phyloP scores from a whole-genome alignment of 2,113 vertebrate species.

The Elachura formosa region DNA sequence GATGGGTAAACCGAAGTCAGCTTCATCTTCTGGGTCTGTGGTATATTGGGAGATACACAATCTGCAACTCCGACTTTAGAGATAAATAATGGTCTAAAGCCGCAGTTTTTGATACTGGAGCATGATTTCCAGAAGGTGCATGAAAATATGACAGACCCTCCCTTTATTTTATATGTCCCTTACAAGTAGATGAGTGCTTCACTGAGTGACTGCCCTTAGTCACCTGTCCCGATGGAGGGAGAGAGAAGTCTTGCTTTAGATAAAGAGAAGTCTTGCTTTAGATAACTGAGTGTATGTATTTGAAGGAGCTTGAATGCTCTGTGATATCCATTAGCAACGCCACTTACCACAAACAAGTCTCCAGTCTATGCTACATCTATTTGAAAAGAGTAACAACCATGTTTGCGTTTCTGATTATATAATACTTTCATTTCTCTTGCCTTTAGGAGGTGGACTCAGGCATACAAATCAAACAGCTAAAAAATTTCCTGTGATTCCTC shows the following conservation, averaged over 20 bases:
- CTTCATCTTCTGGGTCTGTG: neutral
- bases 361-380: neutral
- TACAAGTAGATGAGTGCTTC: neutral
- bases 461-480: neutral
- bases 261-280: neutral
- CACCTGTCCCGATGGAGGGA: neutral
- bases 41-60: neutral
- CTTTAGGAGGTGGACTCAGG: neutral
- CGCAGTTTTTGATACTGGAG: neutral
- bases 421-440: neutral
- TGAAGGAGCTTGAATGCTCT: neutral
- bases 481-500: neutral
- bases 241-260: neutral
- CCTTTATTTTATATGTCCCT: neutral
- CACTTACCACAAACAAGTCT: neutral
- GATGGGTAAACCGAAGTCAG: neutral
- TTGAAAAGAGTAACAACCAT: neutral
- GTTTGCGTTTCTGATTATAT: constrained; percentile 32
- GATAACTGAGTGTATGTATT: neutral
- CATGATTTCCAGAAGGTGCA: neutral
- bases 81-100: neutral
- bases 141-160: neutral
- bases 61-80: neutral
- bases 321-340: neutral
- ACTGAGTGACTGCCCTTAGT: neutral